phyloP scores from a whole-genome alignment of 92 coral and sea anemone species.

The Zoanthus sociatus region DNA sequence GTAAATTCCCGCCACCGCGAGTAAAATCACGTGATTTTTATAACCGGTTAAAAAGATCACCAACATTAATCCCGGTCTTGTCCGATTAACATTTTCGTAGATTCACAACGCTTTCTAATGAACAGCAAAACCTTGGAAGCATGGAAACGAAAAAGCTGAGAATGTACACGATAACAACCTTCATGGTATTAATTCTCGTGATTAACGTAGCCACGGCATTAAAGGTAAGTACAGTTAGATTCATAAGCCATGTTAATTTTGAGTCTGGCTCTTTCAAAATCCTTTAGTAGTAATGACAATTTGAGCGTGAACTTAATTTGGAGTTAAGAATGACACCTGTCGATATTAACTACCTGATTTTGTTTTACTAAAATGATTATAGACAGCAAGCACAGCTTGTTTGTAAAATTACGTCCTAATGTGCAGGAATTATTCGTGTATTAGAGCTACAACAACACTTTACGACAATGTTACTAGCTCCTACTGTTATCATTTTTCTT shows the following conservation, averaged over 20 bases:
- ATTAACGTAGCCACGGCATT: not conserved
- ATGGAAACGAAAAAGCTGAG: not conserved
- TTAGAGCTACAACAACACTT: too few species aligned
- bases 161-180: not conserved
- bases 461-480: too few species aligned
- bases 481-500: not conserved
- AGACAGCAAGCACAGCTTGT: too few species aligned
- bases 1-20: conserved; percentile 31
- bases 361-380: too few species aligned
- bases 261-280: not conserved
- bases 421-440: too few species aligned
- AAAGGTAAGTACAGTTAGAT: not conserved
- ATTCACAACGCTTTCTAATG: not conserved
- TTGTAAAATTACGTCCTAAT: too few species aligned
- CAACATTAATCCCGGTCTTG: conserved; percentile 2
- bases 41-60: not conserved
- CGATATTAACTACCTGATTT: too few species aligned
- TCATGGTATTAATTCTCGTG: not conserved
- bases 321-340: too few species aligned
- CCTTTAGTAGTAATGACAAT: not conserved
- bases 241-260: not conserved
- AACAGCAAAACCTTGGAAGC: not conserved
- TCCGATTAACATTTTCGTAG: not conserved
- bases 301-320: not conserved
- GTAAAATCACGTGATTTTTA: conserved; percentile 7